Conservation (phyloP, 2,888 invertebrate genomes). For the Thalpophila matura region DNA sequence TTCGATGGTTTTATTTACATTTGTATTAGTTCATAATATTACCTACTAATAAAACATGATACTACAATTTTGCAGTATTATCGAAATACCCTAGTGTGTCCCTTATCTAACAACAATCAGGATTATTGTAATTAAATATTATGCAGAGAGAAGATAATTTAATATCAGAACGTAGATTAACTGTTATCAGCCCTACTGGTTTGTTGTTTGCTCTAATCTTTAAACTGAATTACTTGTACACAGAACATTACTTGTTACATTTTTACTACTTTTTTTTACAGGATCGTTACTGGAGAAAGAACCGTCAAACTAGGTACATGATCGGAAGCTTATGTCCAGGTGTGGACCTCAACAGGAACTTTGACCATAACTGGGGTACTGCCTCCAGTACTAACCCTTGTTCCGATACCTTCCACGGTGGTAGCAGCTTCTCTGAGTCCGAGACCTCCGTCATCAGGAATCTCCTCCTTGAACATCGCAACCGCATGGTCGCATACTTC, state of each 20-base stretch:
- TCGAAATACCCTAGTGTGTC: neutral
- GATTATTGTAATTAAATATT: too few species aligned
- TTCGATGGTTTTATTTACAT: too few species aligned
- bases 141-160: too few species aligned
- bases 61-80: too few species aligned
- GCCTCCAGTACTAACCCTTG: constrained; percentile 88
- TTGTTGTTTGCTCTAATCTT: too few species aligned
- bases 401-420: constrained; percentile 92
- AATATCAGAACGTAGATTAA: too few species aligned
- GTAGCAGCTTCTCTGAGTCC: constrained; percentile 92
- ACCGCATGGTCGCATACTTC: constrained; percentile 91
- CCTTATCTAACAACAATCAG: neutral
- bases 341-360: constrained; percentile 95
- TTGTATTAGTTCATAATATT: too few species aligned
- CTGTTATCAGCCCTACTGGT: too few species aligned
- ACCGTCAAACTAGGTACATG: constrained; percentile 82
- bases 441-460: constrained; percentile 91
- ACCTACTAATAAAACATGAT: too few species aligned
- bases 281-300: constrained; percentile 93
- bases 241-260: too few species aligned
- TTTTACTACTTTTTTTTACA: constrained; percentile 62
- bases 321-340: constrained; percentile 89
- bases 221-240: too few species aligned
- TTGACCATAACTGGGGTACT: constrained; percentile 92
- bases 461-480: constrained; percentile 85